Conservation (phyloP, 2,888 invertebrate genomes). For the Timema cristinae region DNA sequence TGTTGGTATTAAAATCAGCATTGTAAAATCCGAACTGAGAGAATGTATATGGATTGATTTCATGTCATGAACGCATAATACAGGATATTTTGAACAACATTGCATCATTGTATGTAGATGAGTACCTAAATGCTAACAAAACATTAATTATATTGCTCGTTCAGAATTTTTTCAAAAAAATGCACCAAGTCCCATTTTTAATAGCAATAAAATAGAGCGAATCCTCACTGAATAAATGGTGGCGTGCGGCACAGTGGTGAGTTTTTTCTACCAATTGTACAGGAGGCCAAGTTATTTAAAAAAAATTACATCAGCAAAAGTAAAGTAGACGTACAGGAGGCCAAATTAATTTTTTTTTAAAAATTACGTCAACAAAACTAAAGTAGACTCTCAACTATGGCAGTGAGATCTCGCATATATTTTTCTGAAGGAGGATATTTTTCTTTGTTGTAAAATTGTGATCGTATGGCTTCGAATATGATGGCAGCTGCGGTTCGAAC, state of each 20-base stretch:
- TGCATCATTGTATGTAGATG: not conserved
- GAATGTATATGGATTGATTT: not conserved
- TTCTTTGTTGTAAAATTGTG: constrained; percentile 27
- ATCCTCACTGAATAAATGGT: constrained; percentile 32
- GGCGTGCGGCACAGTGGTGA: constrained; percentile 31
- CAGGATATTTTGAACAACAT: not conserved
- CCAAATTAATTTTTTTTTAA: too few species aligned
- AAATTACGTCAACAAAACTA: too few species aligned
- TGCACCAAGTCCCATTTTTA: constrained; percentile 24
- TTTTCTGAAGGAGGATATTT: constrained; percentile 30
- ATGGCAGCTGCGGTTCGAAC: constrained; percentile 30
- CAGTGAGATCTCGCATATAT: constrained; percentile 28
- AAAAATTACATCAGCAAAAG: too few species aligned
- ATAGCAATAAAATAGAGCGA: constrained; percentile 29
- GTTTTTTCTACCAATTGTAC: constrained; percentile 26
- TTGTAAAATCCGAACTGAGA: not conserved
- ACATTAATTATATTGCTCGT: constrained; percentile 24
- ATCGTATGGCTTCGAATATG: constrained; percentile 27
- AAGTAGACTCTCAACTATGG: constrained; percentile 19
- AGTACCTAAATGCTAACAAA: constrained; percentile 29
- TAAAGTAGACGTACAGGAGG: too few species aligned
- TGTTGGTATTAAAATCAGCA: not conserved
- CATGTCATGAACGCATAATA: not conserved
- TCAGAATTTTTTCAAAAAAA: constrained; percentile 31
- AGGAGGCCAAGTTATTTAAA: too few species aligned